These are phyloP conservation scores for Penaeus japonicus DNA, from an alignment of 1,140 invertebrate genomes.

Conservation along the genomic window DNA sequence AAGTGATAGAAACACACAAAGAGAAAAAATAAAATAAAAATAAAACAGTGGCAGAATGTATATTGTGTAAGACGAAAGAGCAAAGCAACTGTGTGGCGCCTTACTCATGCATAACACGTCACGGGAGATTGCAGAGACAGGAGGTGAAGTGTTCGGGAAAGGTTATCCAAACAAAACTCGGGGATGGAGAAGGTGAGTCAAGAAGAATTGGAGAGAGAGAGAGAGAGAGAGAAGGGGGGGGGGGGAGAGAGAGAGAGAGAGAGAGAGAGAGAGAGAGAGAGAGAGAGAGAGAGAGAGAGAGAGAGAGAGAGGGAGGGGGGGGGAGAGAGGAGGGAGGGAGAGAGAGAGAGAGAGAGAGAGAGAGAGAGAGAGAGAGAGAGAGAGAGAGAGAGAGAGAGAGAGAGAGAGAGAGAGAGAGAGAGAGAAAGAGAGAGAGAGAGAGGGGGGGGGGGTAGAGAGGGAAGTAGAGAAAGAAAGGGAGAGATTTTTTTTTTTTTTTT, in stretches of 20 bases:
- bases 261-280: background rate
- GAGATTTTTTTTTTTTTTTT: too few relatives aligned
- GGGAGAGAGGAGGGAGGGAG: background rate
- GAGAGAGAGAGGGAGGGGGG: background rate
- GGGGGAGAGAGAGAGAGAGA: slow-evolving; percentile 18
- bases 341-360: background rate
- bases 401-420: background rate
- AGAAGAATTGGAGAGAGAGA: background rate
- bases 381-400: background rate
- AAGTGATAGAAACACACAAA: background rate
- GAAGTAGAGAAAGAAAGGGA: too few relatives aligned
- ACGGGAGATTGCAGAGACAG: too few relatives aligned
- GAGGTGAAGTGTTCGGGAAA: too few relatives aligned
- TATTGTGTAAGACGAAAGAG: too few relatives aligned
- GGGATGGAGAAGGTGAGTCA: background rate
- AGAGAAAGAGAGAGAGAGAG: background rate
- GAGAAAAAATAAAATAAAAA: background rate
- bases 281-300: background rate
- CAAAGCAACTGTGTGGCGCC: too few relatives aligned
- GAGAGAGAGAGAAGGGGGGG: slow-evolving; percentile 8
- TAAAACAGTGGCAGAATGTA: too few relatives aligned
- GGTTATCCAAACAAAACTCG: too few relatives aligned
- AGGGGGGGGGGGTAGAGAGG: background rate
- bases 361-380: background rate
- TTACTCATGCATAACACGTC: too few relatives aligned